These are phyloP conservation scores for Calameuta pallipes DNA, from an alignment of 2,888 invertebrate species.

Conservation along the genomic window DNA sequence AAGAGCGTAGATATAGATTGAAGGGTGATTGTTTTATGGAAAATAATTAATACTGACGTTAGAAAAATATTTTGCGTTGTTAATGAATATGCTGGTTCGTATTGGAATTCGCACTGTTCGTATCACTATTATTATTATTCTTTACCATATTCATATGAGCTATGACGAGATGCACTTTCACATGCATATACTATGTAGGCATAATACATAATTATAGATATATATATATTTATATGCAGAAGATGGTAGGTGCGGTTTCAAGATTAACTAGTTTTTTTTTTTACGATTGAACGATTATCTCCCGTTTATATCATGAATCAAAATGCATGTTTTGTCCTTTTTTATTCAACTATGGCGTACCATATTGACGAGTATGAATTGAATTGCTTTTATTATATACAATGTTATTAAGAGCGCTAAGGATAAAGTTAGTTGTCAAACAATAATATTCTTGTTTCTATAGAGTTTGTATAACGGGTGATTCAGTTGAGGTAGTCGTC, in stretches of 20 bases:
- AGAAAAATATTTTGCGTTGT: background rate
- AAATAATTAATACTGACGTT: background rate
- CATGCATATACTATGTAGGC: background rate
- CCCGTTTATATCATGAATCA: background rate
- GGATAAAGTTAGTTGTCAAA: background rate
- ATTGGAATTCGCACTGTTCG: background rate
- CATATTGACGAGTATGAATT: background rate
- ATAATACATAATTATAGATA: background rate
- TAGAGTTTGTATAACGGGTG: background rate
- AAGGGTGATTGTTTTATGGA: background rate
- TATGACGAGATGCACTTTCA: background rate
- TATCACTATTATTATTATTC: background rate
- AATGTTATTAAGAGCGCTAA: too few relatives aligned
- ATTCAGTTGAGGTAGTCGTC: background rate
- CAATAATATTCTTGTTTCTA: background rate
- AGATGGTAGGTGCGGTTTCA: background rate
- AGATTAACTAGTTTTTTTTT: background rate
- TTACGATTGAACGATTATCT: background rate
- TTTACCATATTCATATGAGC: background rate
- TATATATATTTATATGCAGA: background rate
- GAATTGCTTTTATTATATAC: background rate
- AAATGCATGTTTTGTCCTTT: background rate
- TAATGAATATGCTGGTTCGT: background rate
- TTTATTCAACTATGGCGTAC: background rate
- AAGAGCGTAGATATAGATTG: background rate